Evolutionary conservation across 2,888 invertebrate genomes (phyloP).

Genomic region (Trissoscelio sp.): DNA sequence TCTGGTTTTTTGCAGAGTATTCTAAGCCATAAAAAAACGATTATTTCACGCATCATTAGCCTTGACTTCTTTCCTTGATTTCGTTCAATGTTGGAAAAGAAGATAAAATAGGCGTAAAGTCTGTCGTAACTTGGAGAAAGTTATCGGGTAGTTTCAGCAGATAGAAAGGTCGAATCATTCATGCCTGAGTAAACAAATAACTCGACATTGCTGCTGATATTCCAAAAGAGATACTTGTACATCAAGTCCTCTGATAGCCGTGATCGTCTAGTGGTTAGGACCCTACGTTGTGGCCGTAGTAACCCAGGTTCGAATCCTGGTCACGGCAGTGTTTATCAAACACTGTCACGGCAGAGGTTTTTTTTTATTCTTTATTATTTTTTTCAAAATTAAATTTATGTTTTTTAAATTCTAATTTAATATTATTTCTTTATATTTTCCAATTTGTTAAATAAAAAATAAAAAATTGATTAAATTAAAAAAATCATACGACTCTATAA

Average conservation of each 20-base stretch:
- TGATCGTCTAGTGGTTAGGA: constrained; percentile 83
- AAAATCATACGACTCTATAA: too few relatives aligned
- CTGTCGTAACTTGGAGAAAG: constrained; percentile 8
- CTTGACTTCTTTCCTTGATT: background rate
- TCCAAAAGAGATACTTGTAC: background rate
- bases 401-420: background rate
- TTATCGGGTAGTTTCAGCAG: background rate
- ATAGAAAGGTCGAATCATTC: background rate
- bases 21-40: background rate
- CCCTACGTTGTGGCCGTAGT: constrained; percentile 84
- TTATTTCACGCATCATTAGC: background rate
- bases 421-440: background rate
- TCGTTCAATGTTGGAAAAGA: background rate
- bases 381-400: background rate
- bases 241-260: constrained; percentile 77
- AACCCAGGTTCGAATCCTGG: constrained; percentile 84
- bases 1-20: too few relatives aligned
- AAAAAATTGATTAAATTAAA: too few relatives aligned
- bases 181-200: constrained; percentile 9
- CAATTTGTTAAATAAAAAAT: background rate
- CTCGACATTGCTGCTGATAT: background rate
- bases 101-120: constrained; percentile 9
- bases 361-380: constrained; percentile 31
- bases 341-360: constrained; percentile 58
- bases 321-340: constrained; percentile 82